Evolutionary conservation across 2,888 invertebrate genomes (phyloP).

Genomic region (Melinopterus prodromus): DNA sequence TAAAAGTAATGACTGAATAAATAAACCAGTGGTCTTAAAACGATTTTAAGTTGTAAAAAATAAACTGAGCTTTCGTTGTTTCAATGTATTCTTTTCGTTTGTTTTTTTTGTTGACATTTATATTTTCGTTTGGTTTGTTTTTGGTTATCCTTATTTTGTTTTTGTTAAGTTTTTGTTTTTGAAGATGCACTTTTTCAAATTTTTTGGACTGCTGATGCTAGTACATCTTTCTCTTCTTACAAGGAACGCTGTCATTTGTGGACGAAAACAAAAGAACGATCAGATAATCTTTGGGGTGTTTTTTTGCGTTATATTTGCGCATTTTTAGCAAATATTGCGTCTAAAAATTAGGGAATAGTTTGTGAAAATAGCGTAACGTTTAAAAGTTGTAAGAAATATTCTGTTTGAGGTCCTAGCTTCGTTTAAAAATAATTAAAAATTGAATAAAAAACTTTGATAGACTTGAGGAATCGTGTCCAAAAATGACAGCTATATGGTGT

Average conservation of each 20-base stretch:
- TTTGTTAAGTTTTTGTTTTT: constrained; percentile 16
- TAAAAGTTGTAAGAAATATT: constrained; percentile 38
- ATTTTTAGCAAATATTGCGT: not conserved
- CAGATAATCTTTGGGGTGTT: not conserved
- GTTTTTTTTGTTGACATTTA: not conserved
- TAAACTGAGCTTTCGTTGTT: constrained; percentile 56
- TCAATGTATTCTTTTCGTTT: constrained; percentile 49
- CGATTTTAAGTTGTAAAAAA: constrained; percentile 48
- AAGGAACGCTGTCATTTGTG: constrained; percentile 50
- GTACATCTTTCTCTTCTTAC: constrained; percentile 52
- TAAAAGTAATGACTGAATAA: too few species aligned
- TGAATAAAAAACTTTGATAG: constrained; percentile 35
- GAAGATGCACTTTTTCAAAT: constrained; percentile 52
- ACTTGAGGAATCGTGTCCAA: constrained; percentile 38
- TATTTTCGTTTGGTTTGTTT: not conserved
- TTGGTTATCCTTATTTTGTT: constrained; percentile 12
- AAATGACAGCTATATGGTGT: constrained; percentile 56
- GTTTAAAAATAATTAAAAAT: constrained; percentile 24
- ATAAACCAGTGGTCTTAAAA: not conserved
- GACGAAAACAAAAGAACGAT: constrained; percentile 33
- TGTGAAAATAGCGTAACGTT: constrained; percentile 14
- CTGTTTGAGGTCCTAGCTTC: constrained; percentile 12
- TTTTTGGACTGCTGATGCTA: constrained; percentile 47
- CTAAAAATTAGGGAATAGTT: not conserved
- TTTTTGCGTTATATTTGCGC: not conserved